Percentiles rank a stretch among this genome's conserved stretches.
phyloP scores from a whole-genome alignment of 2,888 invertebrate genomes.

The Idaea dimidiata region DNA sequence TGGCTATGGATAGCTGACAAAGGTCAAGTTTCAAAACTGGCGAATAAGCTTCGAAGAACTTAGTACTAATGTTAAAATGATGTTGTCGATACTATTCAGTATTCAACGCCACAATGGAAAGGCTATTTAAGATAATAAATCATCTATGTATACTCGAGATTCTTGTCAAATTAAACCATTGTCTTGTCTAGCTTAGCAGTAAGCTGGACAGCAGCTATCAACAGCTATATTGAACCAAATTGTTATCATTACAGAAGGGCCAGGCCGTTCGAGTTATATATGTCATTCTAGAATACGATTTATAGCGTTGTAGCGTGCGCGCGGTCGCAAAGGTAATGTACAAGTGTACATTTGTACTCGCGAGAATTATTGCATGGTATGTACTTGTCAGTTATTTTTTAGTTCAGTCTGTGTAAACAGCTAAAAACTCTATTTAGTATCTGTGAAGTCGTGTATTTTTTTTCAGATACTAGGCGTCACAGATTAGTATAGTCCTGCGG shows the following conservation, averaged over 20 bases:
- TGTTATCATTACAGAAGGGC: conserved; percentile 60
- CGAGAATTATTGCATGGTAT: conserved; percentile 36
- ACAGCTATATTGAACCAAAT: conserved; percentile 36
- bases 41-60: too few species aligned
- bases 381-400: conserved; percentile 32
- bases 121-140: too few species aligned
- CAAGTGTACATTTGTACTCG: conserved; percentile 24
- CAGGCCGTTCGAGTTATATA: conserved; percentile 36
- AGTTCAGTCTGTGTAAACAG: conserved; percentile 21
- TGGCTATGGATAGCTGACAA: too few species aligned
- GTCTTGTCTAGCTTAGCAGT: conserved; percentile 3
- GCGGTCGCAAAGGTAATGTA: conserved; percentile 37
- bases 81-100: too few species aligned
- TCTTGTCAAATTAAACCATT: background rate
- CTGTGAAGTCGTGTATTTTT: conserved; percentile 29
- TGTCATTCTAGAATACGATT: conserved; percentile 31
- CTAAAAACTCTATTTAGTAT: conserved; percentile 18
- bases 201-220: conserved; percentile 7
- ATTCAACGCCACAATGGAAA: too few species aligned
- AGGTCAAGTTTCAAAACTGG: too few species aligned
- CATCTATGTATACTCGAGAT: too few species aligned
- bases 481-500: too few species aligned
- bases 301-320: conserved; percentile 33
- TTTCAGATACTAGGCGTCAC: conserved; percentile 40
- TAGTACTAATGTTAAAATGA: too few species aligned